Evolutionary conservation across 2,797 vertebrate genomes (phyloP), one percentile per base, ranked within the genome.

Genomic region (Clarias fuscus): DNA sequence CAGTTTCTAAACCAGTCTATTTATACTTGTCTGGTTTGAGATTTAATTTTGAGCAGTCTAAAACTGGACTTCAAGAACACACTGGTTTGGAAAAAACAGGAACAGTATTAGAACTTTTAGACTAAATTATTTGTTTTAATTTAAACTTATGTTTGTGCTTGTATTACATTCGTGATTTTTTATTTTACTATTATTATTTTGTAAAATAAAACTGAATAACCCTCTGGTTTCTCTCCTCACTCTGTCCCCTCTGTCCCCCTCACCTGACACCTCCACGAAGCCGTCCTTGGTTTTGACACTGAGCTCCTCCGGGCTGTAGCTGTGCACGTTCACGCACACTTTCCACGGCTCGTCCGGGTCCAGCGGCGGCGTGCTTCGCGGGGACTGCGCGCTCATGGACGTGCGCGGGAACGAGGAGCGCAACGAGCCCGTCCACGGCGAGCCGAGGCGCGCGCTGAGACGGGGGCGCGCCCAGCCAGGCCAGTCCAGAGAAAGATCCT

Each of bases 271-370:
- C 91, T 99, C 98, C 58, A 99, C 97, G 33, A 98, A 99, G 4
- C 97, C 97, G 0, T 99, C 98, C 90, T 95, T 98, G 71, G 98
- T 99, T 92, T 97, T 99, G 85, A 99, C 96, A 0, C 95, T 95
- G 85, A 99, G 92, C 87, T 99, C 98, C 92, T 98, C 98, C 0
- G 98, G 96, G 86, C 95, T 96, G 93, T 98, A 99, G 94, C 97
- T 99, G 94, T 99, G 98, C 86, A 99, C 98, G 24, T 99, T 99
- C 85, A 99, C 98, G 8, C 98, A 99, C 17, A 99, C 97, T 89
- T 99, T 99, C 98, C 98, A 99, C 10, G 98, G 98, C 89, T 99
- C 97, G 0, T 97, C 96, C 0, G 95, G 93, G 83, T 95, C 65
- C 61, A 93, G 91, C 24, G 86, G 93, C 6, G 96, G 95, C 6